These are phyloP conservation scores for Volucella inflata DNA, from an alignment of 2,888 invertebrate genomes.

Conservation along the genomic window DNA sequence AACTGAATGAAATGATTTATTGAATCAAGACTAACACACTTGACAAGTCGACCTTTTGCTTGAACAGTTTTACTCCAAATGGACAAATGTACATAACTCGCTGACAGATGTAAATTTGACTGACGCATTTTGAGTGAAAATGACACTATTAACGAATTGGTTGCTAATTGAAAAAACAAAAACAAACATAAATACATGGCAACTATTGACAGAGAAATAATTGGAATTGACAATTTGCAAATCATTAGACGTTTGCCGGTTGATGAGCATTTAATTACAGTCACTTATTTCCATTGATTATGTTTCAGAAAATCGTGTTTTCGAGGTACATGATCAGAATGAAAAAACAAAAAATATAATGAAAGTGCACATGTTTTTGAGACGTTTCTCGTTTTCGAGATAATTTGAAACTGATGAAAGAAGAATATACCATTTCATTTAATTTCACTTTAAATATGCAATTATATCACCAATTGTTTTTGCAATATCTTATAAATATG, in stretches of 20 bases:
- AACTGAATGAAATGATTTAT: not conserved
- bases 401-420: not conserved
- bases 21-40: not conserved
- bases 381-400: not conserved
- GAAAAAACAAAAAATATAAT: too few species aligned
- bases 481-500: too few species aligned
- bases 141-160: not conserved
- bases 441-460: too few species aligned
- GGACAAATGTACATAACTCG: not conserved
- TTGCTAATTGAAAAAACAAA: too few species aligned
- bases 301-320: too few species aligned
- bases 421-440: not conserved
- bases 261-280: conserved; percentile 10
- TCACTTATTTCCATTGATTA: not conserved
- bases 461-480: too few species aligned
- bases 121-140: not conserved
- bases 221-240: not conserved
- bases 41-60: conserved; percentile 3
- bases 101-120: too few species aligned
- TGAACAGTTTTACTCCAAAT: conserved; percentile 10
- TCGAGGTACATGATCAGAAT: too few species aligned
- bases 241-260: conserved; percentile 3
- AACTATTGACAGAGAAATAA: too few species aligned
- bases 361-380: not conserved
- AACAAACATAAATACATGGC: too few species aligned